Evolutionary conservation across 2,888 invertebrate genomes (phyloP), one percentile per base, ranked within the genome.

Genomic region (Globia sparganii): DNA sequence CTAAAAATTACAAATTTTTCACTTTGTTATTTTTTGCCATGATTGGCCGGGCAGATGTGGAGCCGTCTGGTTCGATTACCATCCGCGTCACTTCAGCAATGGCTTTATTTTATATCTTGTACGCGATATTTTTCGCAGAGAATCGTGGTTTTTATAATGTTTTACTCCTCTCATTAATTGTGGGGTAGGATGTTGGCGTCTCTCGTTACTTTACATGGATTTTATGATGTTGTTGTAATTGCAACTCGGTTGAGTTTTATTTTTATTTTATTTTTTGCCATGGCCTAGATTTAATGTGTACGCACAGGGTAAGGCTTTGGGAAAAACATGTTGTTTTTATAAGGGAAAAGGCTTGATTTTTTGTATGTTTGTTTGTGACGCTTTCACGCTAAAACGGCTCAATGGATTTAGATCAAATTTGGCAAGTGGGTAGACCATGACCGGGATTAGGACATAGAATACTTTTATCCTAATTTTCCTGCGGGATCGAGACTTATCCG

Each of bases 31-130:
- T 95, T 95, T 96, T 95, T 94, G 89, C 86, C 86, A 86, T 86
- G 90, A 89, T 89, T 89, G 91, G 86, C 88, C 88, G 90, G 91
- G 95, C 96, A 96, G 95, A 96, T 96, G 95, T 94, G 88, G 87
- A 81, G 80, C 90, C 91, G 95, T 94, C 95, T 88, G 93, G 88
- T 93, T 94, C 95, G 94, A 95, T 96, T 94, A 95, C 94, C 88
- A 84, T 78, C 89, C 91, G 90, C 92, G 96, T 95, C 96, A 94
- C 88, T 91, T 93, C 88, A 89, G 88, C 90, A 91, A 94, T 92
- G 91, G 94, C 95, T 95, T 95, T 95, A 96, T 96, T 94, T 94
- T 91, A 94, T 93, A 94, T 92, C 92, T 91, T 91, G 91, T 93
- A 89, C 89, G 92, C 90, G 93, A 95, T 94, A 94, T 94, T 93